A percentile compares a stretch with the other conserved stretches of the same genome.
Conservation (phyloP, 2,113 vertebrate species). For the Oncorhynchus masou region DNA sequence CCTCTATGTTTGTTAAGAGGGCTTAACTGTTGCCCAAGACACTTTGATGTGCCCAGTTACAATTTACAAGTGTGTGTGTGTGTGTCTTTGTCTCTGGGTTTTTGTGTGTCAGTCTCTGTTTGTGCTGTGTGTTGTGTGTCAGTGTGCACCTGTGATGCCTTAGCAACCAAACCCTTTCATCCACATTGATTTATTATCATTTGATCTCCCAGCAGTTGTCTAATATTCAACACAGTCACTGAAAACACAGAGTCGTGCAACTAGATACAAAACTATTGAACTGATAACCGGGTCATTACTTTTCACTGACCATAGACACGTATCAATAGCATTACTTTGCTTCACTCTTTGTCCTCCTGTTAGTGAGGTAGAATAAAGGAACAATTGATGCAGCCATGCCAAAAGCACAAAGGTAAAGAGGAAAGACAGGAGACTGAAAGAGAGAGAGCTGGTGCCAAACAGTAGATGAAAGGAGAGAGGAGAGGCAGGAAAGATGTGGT, state of each 20-base stretch:
- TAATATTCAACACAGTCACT: background rate
- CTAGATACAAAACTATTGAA: background rate
- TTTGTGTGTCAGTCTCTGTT: background rate
- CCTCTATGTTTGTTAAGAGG: slow-evolving; percentile 9
- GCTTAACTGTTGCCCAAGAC: slow-evolving; percentile 4
- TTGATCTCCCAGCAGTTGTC: background rate
- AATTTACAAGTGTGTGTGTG: background rate
- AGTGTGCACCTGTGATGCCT: background rate
- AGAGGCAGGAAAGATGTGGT: background rate
- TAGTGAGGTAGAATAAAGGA: background rate
- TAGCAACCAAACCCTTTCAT: background rate
- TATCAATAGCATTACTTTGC: too few species aligned
- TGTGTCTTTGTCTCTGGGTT: background rate
- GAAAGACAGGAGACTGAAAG: background rate
- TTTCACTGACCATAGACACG: too few species aligned
- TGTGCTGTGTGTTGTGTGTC: background rate
- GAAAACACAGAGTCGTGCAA: background rate
- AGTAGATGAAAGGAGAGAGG: background rate
- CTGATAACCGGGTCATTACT: background rate
- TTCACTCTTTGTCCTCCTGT: too few species aligned
- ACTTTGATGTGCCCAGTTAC: slow-evolving; percentile 6
- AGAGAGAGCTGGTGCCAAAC: too few species aligned
- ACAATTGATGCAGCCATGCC: background rate
- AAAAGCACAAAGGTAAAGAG: background rate
- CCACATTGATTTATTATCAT: background rate